These are phyloP conservation scores for Zaprionus lachaisei DNA, from an alignment of 1,140 invertebrate genomes.

Conservation along the genomic window DNA sequence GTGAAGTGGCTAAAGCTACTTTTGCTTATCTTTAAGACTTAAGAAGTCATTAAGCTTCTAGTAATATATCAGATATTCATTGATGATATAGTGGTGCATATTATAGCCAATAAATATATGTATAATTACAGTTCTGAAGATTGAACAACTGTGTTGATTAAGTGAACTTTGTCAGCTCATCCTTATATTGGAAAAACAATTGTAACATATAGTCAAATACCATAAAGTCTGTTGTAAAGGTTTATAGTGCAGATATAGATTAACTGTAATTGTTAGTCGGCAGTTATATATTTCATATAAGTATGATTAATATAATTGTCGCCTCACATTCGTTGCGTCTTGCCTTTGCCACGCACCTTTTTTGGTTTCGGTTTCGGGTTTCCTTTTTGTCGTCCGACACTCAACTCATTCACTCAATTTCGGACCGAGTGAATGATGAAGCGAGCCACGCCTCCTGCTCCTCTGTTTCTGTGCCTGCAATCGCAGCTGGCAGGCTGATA, in stretches of 20 bases:
- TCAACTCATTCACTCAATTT: constrained; percentile 32
- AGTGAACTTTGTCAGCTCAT: too few species aligned
- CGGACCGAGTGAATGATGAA: constrained; percentile 60
- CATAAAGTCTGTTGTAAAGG: too few species aligned
- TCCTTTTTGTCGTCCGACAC: background rate
- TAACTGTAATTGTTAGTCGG: too few species aligned
- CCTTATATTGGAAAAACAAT: too few species aligned
- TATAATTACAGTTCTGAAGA: too few species aligned
- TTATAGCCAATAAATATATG: too few species aligned
- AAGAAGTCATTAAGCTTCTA: background rate
- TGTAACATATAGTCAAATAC: too few species aligned
- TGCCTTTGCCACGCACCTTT: constrained; percentile 4
- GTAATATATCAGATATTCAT: too few species aligned
- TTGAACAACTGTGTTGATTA: too few species aligned
- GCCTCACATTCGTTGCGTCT: background rate
- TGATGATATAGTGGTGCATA: too few species aligned
- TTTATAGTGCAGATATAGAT: too few species aligned
- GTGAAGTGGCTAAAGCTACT: background rate
- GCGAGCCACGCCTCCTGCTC: constrained; percentile 53
- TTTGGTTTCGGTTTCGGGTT: constrained; percentile 1
- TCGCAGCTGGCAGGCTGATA: constrained; percentile 41
- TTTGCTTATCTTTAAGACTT: background rate
- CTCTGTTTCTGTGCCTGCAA: constrained; percentile 18
- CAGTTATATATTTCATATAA: background rate
- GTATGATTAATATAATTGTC: background rate